Evolutionary conservation across 2,113 vertebrate species (phyloP).

Genomic region (Macaca fascicularis): DNA sequence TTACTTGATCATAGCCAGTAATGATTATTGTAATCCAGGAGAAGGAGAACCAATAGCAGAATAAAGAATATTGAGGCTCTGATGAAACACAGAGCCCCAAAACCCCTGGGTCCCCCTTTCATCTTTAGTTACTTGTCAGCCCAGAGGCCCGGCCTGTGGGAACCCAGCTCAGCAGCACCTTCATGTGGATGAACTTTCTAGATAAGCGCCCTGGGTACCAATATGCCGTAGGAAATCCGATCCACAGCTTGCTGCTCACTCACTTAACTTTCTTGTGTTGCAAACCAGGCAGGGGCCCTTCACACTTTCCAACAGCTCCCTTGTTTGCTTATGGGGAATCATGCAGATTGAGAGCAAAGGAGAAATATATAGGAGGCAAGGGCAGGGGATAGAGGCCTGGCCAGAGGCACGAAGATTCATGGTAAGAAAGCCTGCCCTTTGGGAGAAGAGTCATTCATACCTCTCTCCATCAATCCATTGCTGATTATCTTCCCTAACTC

Average conservation of each 20-base stretch:
- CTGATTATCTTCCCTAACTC: not conserved
- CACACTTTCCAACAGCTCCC: fast-evolving
- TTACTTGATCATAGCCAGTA: not conserved
- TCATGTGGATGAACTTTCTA: not conserved
- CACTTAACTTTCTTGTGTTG: not conserved
- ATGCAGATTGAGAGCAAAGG: not conserved
- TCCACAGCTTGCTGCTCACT: fast-evolving
- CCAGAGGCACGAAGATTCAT: not conserved
- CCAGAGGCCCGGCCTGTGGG: not conserved
- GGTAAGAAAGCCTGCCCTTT: not conserved
- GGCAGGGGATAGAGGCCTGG: not conserved
- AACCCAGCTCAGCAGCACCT: not conserved
- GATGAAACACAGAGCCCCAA: not conserved
- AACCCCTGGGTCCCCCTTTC: not conserved
- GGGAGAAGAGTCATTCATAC: not conserved
- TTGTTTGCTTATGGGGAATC: not conserved
- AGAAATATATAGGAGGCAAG: too few relatives aligned
- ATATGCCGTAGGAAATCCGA: not conserved
- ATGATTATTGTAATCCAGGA: not conserved
- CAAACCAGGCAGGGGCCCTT: not conserved
- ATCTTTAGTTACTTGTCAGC: not conserved
- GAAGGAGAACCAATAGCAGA: not conserved
- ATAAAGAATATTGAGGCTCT: not conserved
- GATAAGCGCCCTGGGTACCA: not conserved
- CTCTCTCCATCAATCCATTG: not conserved